phyloP scores from a whole-genome alignment of 2,888 invertebrate genomes.

The Azorinus chamasolen region DNA sequence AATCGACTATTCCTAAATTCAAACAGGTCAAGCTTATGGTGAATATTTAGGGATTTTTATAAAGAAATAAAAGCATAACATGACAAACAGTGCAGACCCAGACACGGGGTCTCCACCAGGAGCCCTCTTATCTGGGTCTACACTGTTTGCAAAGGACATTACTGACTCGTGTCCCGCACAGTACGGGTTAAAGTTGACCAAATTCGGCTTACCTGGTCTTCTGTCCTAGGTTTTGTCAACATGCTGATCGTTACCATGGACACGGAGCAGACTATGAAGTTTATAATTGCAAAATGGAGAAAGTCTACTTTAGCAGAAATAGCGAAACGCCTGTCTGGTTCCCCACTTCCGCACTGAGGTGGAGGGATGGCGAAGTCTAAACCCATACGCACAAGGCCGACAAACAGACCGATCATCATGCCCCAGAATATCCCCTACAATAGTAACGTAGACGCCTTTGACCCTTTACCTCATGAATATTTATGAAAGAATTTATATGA shows the following conservation, averaged over 20 bases:
- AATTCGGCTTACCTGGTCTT: slow-evolving; percentile 65
- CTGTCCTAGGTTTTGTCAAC: slow-evolving; percentile 69
- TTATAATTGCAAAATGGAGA: slow-evolving; percentile 81
- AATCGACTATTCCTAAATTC: too few relatives aligned
- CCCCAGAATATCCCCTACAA: slow-evolving; percentile 88
- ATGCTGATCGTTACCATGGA: slow-evolving; percentile 77
- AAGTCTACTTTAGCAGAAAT: slow-evolving; percentile 79
- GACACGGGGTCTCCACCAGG: too few relatives aligned
- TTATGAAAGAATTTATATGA: too few relatives aligned
- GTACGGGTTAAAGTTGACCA: too few relatives aligned
- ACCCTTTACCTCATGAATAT: too few relatives aligned
- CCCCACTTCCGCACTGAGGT: slow-evolving; percentile 86
- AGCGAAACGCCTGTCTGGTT: slow-evolving; percentile 67
- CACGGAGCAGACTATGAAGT: slow-evolving; percentile 70
- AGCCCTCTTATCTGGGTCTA: too few relatives aligned
- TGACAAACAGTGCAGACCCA: too few relatives aligned
- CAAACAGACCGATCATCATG: slow-evolving; percentile 87
- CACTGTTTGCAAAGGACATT: too few relatives aligned
- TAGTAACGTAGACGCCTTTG: neutral
- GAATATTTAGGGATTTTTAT: too few relatives aligned
- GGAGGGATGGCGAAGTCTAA: slow-evolving; percentile 87
- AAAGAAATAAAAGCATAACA: too few relatives aligned
- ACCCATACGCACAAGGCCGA: slow-evolving; percentile 87
- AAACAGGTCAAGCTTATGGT: too few relatives aligned
- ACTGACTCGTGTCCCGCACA: too few relatives aligned